phyloP scores from a whole-genome alignment of 2,113 vertebrate species.

The Neolamprologus hecqui region DNA sequence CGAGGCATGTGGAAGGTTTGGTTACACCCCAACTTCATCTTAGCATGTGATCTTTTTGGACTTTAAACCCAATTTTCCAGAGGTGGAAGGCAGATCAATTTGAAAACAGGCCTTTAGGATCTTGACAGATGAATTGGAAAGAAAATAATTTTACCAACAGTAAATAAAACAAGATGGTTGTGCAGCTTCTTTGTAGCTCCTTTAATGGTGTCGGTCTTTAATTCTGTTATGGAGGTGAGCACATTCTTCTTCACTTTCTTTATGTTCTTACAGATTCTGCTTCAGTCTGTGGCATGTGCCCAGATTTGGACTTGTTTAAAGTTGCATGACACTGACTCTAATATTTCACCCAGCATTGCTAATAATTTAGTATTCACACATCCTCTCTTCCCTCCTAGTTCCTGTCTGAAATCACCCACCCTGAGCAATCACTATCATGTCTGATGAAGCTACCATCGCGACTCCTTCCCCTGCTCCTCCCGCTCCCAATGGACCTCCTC shows the following conservation, averaged over 20 bases:
- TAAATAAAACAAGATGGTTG: background rate
- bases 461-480: background rate
- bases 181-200: background rate
- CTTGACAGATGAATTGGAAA: background rate
- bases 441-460: background rate
- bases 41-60: background rate
- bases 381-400: background rate
- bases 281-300: background rate
- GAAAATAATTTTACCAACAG: background rate
- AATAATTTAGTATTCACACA: background rate
- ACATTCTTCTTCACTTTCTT: background rate
- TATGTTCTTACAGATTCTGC: background rate
- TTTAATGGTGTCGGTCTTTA: background rate
- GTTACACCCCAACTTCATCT: background rate
- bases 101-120: background rate
- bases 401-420: background rate
- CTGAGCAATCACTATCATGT: background rate
- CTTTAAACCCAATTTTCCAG: background rate
- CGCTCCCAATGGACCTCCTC: constrained; percentile 21
- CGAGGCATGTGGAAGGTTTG: background rate
- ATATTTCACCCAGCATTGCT: background rate
- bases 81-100: background rate
- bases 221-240: background rate
- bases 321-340: background rate
- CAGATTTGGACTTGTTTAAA: background rate